phyloP scores from a whole-genome alignment of 2,113 vertebrate species.

The Synodontis membranacea region DNA sequence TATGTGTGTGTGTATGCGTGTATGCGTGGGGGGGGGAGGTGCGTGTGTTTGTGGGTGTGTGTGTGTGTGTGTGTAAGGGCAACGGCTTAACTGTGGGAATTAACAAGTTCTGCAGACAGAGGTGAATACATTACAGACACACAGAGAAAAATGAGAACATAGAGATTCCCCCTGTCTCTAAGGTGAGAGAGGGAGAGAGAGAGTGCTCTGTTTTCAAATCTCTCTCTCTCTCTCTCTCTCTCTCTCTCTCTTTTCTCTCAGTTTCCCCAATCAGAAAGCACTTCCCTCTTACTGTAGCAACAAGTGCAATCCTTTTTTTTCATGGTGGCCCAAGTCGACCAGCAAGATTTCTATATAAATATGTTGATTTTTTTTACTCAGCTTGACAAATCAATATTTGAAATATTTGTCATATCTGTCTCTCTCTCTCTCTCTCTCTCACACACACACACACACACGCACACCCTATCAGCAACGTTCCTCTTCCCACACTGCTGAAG shows the following conservation, averaged over 20 bases:
- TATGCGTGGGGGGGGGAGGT: too few relatives aligned
- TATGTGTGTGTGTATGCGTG: not conserved
- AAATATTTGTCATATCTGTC: not conserved
- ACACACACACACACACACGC: not conserved
- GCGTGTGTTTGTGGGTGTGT: not conserved
- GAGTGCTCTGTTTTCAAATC: not conserved
- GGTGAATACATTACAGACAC: not conserved
- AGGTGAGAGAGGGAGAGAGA: not conserved
- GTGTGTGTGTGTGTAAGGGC: not conserved
- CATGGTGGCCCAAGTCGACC: not conserved
- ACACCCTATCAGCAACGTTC: not conserved
- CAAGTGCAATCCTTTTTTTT: not conserved
- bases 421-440: not conserved
- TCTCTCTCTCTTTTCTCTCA: not conserved
- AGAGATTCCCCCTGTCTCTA: not conserved
- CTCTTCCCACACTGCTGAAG: not conserved
- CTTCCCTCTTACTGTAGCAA: not conserved
- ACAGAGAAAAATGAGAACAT: not conserved
- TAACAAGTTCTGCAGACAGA: too few relatives aligned
- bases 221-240: not conserved
- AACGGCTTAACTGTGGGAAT: too few relatives aligned
- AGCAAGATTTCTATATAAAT: not conserved
- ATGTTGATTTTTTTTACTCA: not conserved
- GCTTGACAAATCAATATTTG: not conserved
- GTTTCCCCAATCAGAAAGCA: not conserved